Conservation (phyloP, 2,113 vertebrate genomes). For the Eretmochelys imbricata region DNA sequence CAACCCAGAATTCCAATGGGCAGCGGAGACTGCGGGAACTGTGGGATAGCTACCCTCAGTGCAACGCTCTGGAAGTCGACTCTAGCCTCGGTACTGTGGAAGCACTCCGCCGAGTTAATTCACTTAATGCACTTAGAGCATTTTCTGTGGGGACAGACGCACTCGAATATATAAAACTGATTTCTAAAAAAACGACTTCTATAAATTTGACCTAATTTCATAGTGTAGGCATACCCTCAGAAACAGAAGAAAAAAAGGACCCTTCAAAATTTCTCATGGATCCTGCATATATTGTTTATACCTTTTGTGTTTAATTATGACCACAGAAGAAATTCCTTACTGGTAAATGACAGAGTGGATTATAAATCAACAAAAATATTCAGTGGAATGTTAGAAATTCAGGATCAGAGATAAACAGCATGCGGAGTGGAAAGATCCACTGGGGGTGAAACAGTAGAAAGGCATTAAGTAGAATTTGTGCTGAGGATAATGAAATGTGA, state of each 20-base stretch:
- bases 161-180: no score
- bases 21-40: no score
- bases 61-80: no score
- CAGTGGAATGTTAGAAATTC: neutral
- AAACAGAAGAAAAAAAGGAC: neutral
- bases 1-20: no score
- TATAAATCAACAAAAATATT: neutral
- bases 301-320: neutral
- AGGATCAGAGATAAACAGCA: conserved; percentile 19
- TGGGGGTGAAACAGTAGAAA: neutral
- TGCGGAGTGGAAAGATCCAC: neutral
- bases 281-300: neutral
- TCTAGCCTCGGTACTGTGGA: no score
- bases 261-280: neutral
- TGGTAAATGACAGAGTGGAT: conserved; percentile 4
- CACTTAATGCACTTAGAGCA: no score
- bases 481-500: neutral
- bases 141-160: no score
- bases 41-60: no score
- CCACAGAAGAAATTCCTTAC: conserved; percentile 36
- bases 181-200: no score
- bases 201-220: no score
- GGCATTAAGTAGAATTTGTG: neutral
- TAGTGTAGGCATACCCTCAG: no score
- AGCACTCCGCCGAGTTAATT: no score